phyloP scores from a whole-genome alignment of 2,113 vertebrate genomes.

The Diadophis punctatus region DNA sequence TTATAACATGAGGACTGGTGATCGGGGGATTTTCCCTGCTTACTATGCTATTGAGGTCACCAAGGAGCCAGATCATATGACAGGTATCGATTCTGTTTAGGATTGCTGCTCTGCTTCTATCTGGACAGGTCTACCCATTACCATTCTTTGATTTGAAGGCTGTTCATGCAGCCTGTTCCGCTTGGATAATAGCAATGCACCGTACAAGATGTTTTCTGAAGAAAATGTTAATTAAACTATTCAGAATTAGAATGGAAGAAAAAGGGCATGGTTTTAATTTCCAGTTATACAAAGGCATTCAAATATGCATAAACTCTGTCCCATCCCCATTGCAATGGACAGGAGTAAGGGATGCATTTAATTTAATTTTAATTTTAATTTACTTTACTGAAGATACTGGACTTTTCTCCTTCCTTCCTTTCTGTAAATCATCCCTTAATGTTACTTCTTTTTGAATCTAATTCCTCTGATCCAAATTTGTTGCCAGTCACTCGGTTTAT shows the following conservation, averaged over 20 bases:
- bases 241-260: neutral
- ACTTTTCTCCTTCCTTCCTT: neutral
- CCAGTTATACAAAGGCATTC: neutral
- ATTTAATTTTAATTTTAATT: neutral
- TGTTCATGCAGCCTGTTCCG: neutral
- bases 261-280: neutral
- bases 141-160: neutral
- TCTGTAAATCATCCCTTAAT: neutral
- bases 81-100: slow-evolving; percentile 69
- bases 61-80: slow-evolving; percentile 81
- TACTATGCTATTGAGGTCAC: slow-evolving; percentile 92
- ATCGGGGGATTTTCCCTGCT: slow-evolving; percentile 88
- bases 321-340: neutral
- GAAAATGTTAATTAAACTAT: neutral
- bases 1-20: slow-evolving; percentile 93
- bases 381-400: neutral
- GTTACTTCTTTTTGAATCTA: neutral
- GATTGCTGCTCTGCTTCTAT: rapidly evolving
- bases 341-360: neutral
- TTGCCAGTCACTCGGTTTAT: neutral
- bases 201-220: neutral
- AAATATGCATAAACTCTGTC: neutral
- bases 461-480: neutral
- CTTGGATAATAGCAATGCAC: neutral
- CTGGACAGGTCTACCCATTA: neutral